phyloP scores from a whole-genome alignment of 37 sponge, comb jelly and placozoan genomes.

The Eunapius fragilis region DNA sequence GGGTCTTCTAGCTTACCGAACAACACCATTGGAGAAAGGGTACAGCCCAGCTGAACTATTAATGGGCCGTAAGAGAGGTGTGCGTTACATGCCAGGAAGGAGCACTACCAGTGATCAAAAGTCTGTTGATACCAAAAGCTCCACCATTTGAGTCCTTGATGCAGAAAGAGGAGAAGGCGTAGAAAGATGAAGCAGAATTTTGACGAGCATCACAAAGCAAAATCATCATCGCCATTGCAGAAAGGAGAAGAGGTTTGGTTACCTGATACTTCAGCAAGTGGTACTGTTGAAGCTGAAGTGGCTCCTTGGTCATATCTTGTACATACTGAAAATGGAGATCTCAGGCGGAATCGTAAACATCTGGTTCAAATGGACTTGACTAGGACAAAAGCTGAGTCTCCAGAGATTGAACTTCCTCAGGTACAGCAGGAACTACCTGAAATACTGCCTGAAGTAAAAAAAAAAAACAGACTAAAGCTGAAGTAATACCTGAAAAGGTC shows the following conservation, averaged over 20 bases:
- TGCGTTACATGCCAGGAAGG: background rate
- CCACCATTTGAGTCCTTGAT: conserved; percentile 10
- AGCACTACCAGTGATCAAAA: conserved; percentile 4
- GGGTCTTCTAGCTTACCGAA: conserved; percentile 27
- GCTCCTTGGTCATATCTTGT: conserved; percentile 24
- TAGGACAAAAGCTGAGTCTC: too few species aligned
- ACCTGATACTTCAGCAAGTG: conserved; percentile 6
- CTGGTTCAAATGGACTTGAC: too few species aligned
- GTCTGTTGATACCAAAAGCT: conserved; percentile 1
- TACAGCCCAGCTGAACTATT: conserved; percentile 52
- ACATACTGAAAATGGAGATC: background rate
- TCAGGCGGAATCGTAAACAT: too few species aligned
- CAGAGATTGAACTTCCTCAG: too few species aligned
- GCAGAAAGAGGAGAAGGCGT: background rate
- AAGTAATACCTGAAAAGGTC: too few species aligned
- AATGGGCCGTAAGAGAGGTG: conserved; percentile 54
- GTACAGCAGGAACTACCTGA: too few species aligned
- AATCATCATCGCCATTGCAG: background rate
- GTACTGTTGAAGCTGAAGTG: conserved; percentile 24
- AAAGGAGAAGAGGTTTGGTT: conserved; percentile 32
- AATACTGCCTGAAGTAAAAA: too few species aligned
- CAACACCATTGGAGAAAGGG: conserved; percentile 42
- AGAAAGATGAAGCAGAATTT: conserved; percentile 6
- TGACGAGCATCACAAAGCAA: conserved; percentile 14
- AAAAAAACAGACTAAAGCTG: too few species aligned